Base-by-base conservation (phyloP, 2,888 invertebrate species). In the Volucella bombylans region DNA sequence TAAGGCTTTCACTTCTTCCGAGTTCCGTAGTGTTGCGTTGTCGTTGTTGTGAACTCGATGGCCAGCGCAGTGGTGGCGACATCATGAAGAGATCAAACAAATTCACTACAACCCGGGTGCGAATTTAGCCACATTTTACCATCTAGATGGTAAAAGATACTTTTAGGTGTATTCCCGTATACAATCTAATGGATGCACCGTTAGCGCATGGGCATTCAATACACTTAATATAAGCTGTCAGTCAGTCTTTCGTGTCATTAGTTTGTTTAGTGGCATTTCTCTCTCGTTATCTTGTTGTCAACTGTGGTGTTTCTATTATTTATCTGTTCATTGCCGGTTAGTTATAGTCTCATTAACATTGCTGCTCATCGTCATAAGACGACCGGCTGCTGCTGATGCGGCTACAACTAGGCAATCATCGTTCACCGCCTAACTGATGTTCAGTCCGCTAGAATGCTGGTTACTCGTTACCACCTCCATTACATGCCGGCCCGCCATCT, bases 1-100 rank as follows among this genome's bases (percentile, higher is more conserved):
- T 81, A 76, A 85, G 78, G 82, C 86, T 86, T 86, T 86, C 86
- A 86, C 86, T 86, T 86, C 82, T 82, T 82, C 82, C 82, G 78
- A 86, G 69, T 82, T 74, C 73, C 65, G 69, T 69, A 41, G 57
- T 39, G 55, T 39, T 73, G 72, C 68, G 67, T 68, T 50, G 45
- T 39, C 41, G 49, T 39, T n/a, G 38, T 61, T 55, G 62, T 69
- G 78, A 82, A 72, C 73, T 78, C 68, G 31, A 31, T 31, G 31
- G 31, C 31, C 6, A 31, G 4, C 31, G 31, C 31, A 6, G 4
- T 31, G 31, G 31, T 1, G 38, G 43, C 57, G 57, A 57, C 57
- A 57, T 64, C 31, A 78, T 52, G 23, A 59, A 15, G 43, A 57
- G 49, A 65, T 57, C 14, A 68, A 61, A 49, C 4, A 65, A 68